These are phyloP conservation scores for Chymomyza procnemis DNA, from an alignment of 2,888 invertebrate species.

Conservation along the genomic window DNA sequence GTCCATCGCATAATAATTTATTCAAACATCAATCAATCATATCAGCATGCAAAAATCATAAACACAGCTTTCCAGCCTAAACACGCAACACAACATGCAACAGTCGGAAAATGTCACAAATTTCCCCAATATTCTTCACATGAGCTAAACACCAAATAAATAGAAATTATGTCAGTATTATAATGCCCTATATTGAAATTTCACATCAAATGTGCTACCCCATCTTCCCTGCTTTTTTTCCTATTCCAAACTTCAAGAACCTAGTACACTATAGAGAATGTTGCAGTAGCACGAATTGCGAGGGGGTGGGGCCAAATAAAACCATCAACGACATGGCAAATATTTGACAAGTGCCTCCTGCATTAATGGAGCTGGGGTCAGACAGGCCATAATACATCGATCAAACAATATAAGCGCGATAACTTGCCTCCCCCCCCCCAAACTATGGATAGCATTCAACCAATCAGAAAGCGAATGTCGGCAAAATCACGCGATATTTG, in stretches of 20 bases:
- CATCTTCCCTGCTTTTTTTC: no score
- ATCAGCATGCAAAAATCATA: not conserved
- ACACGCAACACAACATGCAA: not conserved
- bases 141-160: conserved; percentile 60
- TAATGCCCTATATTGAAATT: conserved; percentile 46
- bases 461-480: conserved; percentile 57
- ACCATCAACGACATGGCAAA: conserved; percentile 31
- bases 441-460: conserved; percentile 19
- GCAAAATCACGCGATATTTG: conserved; percentile 60
- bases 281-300: conserved; percentile 47
- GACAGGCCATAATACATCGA: conserved; percentile 54
- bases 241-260: conserved; percentile 4
- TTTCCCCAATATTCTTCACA: conserved; percentile 9
- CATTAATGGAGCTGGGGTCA: conserved; percentile 21
- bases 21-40: not conserved
- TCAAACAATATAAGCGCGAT: conserved; percentile 51
- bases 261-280: conserved; percentile 23
- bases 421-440: not conserved
- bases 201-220: conserved; percentile 34
- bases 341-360: conserved; percentile 37
- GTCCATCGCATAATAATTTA: not conserved
- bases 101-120: conserved; percentile 1
- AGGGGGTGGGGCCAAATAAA: not conserved
- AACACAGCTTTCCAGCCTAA: not conserved
- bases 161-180: conserved; percentile 67